Evolutionary conservation across 2,113 vertebrate genomes (phyloP), one percentile per base, ranked within the genome.

Genomic region (Corvus moneduloides): DNA sequence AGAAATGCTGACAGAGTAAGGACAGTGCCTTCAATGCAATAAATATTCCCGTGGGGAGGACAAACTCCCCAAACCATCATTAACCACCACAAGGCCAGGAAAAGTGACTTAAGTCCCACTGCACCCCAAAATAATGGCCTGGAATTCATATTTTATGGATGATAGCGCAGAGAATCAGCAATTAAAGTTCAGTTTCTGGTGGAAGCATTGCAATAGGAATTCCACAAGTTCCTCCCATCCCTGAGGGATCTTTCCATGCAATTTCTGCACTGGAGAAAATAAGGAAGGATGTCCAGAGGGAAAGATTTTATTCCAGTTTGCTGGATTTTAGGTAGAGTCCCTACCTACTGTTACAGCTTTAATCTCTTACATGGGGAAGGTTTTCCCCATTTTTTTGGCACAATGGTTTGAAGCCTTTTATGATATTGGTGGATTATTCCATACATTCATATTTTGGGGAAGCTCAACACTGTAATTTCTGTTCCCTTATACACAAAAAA

Each of bases 1-100:
- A 8, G 97, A 98, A 74, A 99, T 99, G 99, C 98, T 99, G 98
- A 97, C 96, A n/a, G 96, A 96, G 90, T 95, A 81, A 97, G 41
- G 35, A 43, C 3, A 72, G 54, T 8, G 35, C 41, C 12, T 78
- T 44, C 27, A 24, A 6, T 33, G 35, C 63, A 43, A 2, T 5
- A 58, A 59, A 52, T 66, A 52, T 2, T 32, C 48, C 12, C 8
- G 4, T 41, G 3, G 20, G 8, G 9, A 67, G 43, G 22, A 76
- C 68, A 51, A 84, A 2, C 10, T 72, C 37, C 39, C 51, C 61
- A 49, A 17, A 66, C 12, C 51, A 51, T 7, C 35, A 51, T 13
- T 6, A 56, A 51, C 48, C 52, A 62, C 41, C 18, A 15, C 43
- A 13, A 22, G 13, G 49, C n/a, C 10, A 1, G 30, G 44, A 64